Evolutionary conservation across 2,888 invertebrate genomes (phyloP).

Genomic region (Stegana nigrithorax): DNA sequence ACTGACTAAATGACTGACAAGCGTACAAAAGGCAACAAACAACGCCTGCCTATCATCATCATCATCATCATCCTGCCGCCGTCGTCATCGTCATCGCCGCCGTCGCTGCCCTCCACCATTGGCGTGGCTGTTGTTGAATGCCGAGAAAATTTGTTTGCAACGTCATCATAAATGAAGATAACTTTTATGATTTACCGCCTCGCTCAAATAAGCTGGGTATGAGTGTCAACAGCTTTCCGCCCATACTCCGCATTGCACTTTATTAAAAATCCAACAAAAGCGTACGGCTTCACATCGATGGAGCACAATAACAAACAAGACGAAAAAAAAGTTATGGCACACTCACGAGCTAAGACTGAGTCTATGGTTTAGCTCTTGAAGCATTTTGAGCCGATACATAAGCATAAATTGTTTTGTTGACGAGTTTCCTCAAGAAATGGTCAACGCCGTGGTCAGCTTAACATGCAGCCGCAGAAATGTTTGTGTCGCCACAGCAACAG

Average conservation of each 20-base stretch:
- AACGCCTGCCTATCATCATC: slow-evolving; percentile 41
- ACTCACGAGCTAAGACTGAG: slow-evolving; percentile 18
- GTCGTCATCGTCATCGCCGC: neutral
- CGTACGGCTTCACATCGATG: neutral
- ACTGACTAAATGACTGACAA: slow-evolving; percentile 33
- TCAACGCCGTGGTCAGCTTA: slow-evolving; percentile 37
- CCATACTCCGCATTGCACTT: neutral
- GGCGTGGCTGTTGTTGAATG: neutral
- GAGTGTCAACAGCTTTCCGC: neutral
- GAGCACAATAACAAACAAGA: neutral
- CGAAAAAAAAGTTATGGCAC: neutral
- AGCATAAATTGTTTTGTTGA: too few species aligned
- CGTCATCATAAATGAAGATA: slow-evolving; percentile 59
- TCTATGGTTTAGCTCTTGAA: slow-evolving; percentile 33
- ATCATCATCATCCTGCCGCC: neutral
- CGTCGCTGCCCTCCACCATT: neutral
- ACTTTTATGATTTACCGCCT: slow-evolving; percentile 46
- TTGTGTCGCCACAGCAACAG: slow-evolving; percentile 12
- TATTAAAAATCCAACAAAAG: neutral
- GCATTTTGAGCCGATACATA: too few species aligned
- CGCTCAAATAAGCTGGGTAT: neutral
- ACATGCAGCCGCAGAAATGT: slow-evolving; percentile 45
- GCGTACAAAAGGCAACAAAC: slow-evolving; percentile 50
- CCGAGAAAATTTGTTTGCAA: slow-evolving; percentile 63
- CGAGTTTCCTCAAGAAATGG: neutral